Conservation (phyloP, 2,113 vertebrate species). For the Eonycteris spelaea region DNA sequence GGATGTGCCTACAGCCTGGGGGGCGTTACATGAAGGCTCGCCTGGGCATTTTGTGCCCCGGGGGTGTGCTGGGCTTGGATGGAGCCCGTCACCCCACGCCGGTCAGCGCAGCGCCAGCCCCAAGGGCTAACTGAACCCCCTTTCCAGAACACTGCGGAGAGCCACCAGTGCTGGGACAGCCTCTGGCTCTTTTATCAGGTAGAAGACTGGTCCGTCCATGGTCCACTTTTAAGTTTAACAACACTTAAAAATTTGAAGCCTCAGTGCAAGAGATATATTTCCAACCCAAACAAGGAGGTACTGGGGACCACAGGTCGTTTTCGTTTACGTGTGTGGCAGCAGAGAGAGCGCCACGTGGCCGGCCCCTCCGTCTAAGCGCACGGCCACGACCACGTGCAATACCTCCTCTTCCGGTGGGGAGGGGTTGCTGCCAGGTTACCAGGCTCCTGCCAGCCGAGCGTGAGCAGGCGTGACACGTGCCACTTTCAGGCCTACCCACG, state of each 20-base stretch:
- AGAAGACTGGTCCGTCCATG: not conserved
- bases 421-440: too few species aligned
- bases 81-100: not conserved
- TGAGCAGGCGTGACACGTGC: not conserved
- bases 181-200: not conserved
- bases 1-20: too few species aligned
- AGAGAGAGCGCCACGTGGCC: too few species aligned
- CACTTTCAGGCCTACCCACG: not conserved
- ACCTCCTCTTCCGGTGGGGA: not conserved
- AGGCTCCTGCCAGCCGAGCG: not conserved
- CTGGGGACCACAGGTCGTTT: not conserved
- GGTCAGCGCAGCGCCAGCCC: accelerated
- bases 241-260: not conserved
- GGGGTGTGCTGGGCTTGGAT: too few species aligned
- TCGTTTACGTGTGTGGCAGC: not conserved
- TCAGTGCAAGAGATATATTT: not conserved
- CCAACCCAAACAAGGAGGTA: not conserved
- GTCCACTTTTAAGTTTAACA: not conserved
- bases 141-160: not conserved
- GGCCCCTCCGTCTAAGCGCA: accelerated
- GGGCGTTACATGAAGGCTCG: too few species aligned
- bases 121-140: not conserved
- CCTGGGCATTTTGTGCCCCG: accelerated
- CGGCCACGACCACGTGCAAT: accelerated
- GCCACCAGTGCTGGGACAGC: too few species aligned